Percentiles rank a stretch among this genome's conserved stretches.
These are phyloP conservation scores for Hyles lineata DNA, from an alignment of 2,888 invertebrate genomes.

Conservation along the genomic window DNA sequence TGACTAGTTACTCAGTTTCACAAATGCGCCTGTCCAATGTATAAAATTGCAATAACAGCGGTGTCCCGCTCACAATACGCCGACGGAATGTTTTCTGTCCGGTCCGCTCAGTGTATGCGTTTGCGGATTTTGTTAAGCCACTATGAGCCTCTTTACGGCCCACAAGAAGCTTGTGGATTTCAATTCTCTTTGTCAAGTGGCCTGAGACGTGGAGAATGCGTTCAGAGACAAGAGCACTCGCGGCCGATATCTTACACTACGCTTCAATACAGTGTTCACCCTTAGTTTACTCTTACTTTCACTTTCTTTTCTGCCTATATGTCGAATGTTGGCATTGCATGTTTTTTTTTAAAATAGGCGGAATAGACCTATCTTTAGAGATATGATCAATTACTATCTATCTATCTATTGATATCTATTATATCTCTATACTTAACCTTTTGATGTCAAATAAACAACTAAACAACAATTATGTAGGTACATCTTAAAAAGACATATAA, in stretches of 20 bases:
- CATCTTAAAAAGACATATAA: background rate
- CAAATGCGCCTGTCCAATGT: constrained; percentile 15
- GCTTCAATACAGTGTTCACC: constrained; percentile 39
- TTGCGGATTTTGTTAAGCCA: constrained; percentile 58
- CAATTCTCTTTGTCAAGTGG: constrained; percentile 68
- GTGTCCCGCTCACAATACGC: constrained; percentile 19
- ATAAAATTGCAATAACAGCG: constrained; percentile 26
- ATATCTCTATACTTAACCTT: too few species aligned
- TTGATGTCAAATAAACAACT: too few species aligned
- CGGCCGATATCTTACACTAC: constrained; percentile 59
- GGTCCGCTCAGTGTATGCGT: constrained; percentile 35
- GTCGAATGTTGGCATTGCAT: background rate
- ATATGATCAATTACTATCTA: too few species aligned
- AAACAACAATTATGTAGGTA: too few species aligned
- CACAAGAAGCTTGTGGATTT: constrained; percentile 68
- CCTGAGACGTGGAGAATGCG: constrained; percentile 62
- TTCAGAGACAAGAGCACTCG: constrained; percentile 66
- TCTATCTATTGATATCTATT: too few species aligned
- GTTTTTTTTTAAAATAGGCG: background rate
- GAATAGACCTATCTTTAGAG: too few species aligned
- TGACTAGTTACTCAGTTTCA: constrained; percentile 22
- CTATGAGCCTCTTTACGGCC: constrained; percentile 58
- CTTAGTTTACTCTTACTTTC: constrained; percentile 41
- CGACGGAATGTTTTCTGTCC: constrained; percentile 29
- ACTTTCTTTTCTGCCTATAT: constrained; percentile 34